These are phyloP conservation scores for Oligia fasciuncula DNA, from an alignment of 2,888 invertebrate genomes.

Conservation along the genomic window DNA sequence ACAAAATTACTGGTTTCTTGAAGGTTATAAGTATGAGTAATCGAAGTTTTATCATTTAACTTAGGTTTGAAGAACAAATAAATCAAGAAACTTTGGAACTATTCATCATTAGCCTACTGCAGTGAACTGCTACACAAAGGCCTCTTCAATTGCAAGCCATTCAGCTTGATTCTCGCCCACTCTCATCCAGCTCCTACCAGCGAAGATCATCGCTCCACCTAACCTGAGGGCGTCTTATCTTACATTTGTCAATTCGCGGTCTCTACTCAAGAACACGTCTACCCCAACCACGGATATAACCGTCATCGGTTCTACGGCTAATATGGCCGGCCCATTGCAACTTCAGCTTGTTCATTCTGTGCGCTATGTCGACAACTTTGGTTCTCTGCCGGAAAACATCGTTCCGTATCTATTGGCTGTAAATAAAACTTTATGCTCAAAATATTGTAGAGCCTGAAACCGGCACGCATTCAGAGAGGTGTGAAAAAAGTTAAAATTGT, in stretches of 20 bases:
- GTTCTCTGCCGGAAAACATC: no score
- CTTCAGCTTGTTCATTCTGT: not conserved
- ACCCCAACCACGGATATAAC: no score
- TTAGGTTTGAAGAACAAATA: slow-evolving; percentile 4
- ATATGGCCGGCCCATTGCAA: not conserved
- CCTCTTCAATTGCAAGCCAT: not conserved
- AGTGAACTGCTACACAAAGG: no score
- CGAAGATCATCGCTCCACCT: not conserved
- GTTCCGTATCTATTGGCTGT: not conserved
- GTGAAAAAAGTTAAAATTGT: slow-evolving; percentile 17
- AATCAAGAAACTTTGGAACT: not conserved
- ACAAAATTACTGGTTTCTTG: slow-evolving; percentile 34
- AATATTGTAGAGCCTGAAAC: not conserved
- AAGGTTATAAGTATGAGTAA: slow-evolving; percentile 21
- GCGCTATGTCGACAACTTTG: not conserved
- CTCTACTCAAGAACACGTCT: not conserved
- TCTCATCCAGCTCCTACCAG: no score
- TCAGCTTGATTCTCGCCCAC: not conserved
- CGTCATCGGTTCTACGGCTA: not conserved
- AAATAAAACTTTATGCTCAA: not conserved
- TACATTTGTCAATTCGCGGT: not conserved
- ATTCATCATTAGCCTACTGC: not conserved
- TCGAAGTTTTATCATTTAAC: slow-evolving; percentile 19
- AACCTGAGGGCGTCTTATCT: not conserved
- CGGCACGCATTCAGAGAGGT: slow-evolving; percentile 2